Conservation (phyloP, 2,113 vertebrate genomes). For the Vulpes vulpes region DNA sequence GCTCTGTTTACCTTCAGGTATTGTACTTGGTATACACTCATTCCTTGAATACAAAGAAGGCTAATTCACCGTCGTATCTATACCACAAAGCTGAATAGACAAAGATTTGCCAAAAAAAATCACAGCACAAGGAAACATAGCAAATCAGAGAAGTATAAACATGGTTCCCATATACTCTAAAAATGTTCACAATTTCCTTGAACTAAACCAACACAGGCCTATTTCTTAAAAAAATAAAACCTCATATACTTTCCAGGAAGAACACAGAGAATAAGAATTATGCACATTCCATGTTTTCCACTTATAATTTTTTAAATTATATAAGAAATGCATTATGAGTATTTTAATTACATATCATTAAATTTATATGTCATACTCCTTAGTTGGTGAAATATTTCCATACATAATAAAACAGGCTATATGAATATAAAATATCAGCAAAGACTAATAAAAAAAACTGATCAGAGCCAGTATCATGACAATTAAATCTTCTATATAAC, state of each 20-base stretch:
- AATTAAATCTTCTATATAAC: constrained; percentile 25
- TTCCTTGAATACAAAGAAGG: neutral
- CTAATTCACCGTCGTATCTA: neutral
- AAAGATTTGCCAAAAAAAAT: neutral
- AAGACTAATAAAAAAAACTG: neutral
- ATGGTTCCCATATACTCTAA: neutral
- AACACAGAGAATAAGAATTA: neutral
- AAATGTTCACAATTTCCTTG: neutral
- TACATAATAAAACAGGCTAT: neutral
- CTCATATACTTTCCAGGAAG: neutral
- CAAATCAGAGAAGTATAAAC: neutral
- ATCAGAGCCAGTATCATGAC: neutral
- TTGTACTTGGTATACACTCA: neutral
- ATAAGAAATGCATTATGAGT: neutral
- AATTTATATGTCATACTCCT: neutral
- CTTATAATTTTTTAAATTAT: neutral
- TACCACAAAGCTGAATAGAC: neutral
- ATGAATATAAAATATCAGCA: neutral
- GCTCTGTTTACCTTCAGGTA: neutral
- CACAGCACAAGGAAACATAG: neutral
- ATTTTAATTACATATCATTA: neutral
- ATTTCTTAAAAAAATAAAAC: neutral
- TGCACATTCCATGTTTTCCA: neutral
- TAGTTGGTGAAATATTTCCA: constrained; percentile 6
- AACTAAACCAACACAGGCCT: neutral